Percentiles rank a stretch among this genome's conserved stretches.
These are phyloP conservation scores for Orientallactaga sibirica DNA, from an alignment of 2,797 vertebrate genomes.

Conservation along the genomic window DNA sequence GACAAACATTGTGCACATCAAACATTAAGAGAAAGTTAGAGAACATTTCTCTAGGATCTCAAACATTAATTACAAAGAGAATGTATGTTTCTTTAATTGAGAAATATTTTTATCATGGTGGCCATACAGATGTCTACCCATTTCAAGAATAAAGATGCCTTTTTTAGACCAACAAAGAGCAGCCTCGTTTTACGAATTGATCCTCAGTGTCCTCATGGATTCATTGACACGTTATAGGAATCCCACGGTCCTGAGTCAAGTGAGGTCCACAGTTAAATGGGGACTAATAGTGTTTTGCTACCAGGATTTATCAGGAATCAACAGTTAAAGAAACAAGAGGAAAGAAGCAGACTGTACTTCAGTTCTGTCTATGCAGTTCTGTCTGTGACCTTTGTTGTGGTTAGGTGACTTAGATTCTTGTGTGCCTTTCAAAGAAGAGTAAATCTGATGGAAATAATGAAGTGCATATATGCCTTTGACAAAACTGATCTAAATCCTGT, in stretches of 20 bases:
- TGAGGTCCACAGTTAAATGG: not conserved
- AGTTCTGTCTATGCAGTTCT: not conserved
- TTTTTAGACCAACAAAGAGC: not conserved
- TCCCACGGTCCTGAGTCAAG: not conserved
- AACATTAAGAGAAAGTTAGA: not conserved
- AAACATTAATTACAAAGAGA: not conserved
- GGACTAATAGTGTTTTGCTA: not conserved
- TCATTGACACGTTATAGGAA: not conserved
- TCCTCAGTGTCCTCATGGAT: not conserved
- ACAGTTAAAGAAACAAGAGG: not conserved
- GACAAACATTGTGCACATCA: not conserved
- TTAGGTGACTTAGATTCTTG: not conserved
- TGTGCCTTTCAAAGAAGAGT: not conserved
- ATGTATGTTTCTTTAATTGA: conserved; percentile 1
- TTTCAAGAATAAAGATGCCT: not conserved
- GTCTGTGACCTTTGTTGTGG: not conserved
- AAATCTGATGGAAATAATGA: not conserved
- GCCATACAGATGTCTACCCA: not conserved
- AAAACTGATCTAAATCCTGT: not conserved
- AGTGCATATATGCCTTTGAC: conserved; percentile 19
- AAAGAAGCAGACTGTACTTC: not conserved
- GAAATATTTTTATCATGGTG: not conserved
- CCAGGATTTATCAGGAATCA: not conserved
- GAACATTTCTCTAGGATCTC: not conserved
- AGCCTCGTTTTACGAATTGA: not conserved